Evolutionary conservation across 2,113 vertebrate species (phyloP), one percentile per base, ranked within the genome.

Genomic region (Manacus vitellinus): DNA sequence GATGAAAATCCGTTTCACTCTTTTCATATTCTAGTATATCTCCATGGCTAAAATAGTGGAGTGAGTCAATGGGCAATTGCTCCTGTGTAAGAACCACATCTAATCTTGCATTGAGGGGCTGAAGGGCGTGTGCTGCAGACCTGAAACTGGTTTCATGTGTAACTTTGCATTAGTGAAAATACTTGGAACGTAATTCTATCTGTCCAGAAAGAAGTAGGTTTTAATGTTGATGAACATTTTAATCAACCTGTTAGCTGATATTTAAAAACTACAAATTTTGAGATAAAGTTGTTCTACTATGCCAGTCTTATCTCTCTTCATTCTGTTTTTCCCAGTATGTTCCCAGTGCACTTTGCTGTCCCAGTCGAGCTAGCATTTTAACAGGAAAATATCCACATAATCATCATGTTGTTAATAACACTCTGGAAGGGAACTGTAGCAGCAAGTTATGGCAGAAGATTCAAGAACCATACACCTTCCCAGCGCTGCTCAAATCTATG

Each of bases 371-470:
- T 76, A 99, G 99, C 87, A 99, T 99, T 98, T 98, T 99, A 96
- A 99, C 99, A 3, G 99, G 99, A 35, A 99, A 99, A 94, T 99
- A 99, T 41, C 99, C 99, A 8, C 99, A 99, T 94, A 99, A 99
- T 94, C 99, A 99, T 96, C 99, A 98, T 15, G 99, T 99, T 41
- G 98, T 99, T 77, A 99, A 99, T 97, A 99, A 99, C 98, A 99
- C 99, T 2, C 70, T 99, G 67, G 99, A 99, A 95, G 99, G 99
- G 17, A 99, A 99, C 98, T 99, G 99, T 97, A 99, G 99, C 97
- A 99, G 99, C 96, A 96, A 41, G 30, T 98, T 98, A 11, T 99
- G 99, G 99, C 99, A 99, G 98, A 99, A 99, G 98, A 99, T 98
- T 61, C 98, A 99, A 90, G 99, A 99, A 90, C 98, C 98, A 0